Evolutionary conservation across 2,797 vertebrate genomes (phyloP).

Genomic region (Cuniculus paca): DNA sequence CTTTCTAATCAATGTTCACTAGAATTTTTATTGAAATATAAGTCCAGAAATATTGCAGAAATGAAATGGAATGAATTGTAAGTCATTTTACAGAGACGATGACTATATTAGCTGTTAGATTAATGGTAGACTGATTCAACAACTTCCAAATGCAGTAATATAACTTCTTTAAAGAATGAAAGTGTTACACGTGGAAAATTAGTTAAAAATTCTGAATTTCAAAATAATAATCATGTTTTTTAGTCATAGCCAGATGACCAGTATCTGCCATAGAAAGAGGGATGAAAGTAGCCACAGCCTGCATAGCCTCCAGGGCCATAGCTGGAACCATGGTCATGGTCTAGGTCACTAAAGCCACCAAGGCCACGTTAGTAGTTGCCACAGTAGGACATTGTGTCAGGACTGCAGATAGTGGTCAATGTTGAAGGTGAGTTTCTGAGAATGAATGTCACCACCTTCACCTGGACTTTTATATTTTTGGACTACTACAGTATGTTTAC

Average conservation of each 20-base stretch:
- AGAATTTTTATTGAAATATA: not conserved
- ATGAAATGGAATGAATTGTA: not conserved
- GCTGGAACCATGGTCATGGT: not conserved
- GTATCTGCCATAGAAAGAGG: constrained; percentile 28
- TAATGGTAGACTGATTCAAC: too few species aligned
- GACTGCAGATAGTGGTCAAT: accelerated
- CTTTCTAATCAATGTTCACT: not conserved
- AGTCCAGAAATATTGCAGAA: not conserved
- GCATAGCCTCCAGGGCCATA: not conserved
- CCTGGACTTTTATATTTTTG: not conserved
- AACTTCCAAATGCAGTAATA: not conserved
- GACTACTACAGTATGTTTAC: not conserved
- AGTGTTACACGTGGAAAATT: not conserved
- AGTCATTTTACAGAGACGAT: not conserved
- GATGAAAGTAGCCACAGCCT: not conserved
- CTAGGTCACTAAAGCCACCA: not conserved
- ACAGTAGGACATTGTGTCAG: not conserved
- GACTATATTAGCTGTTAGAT: too few species aligned
- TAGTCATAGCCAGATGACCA: constrained; percentile 29
- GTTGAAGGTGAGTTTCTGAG: not conserved
- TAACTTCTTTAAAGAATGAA: not conserved
- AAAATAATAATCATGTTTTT: not conserved
- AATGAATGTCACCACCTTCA: not conserved
- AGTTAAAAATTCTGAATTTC: not conserved
- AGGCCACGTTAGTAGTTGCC: not conserved